These are phyloP conservation scores for Oconnorella tubifera DNA, from an alignment of 2,888 invertebrate genomes.

Conservation along the genomic window DNA sequence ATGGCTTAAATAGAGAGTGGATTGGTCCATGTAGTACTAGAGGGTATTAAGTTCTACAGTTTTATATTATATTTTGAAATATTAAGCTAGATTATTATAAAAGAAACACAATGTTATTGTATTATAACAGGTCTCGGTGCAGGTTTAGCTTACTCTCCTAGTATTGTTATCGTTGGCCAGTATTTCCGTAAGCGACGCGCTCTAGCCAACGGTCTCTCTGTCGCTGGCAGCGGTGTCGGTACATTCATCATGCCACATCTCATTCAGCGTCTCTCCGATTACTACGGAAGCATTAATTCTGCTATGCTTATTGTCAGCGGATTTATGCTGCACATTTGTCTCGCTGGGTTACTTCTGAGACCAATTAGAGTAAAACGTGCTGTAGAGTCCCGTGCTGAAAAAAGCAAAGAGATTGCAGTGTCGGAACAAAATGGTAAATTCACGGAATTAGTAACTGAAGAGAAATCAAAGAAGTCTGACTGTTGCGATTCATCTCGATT, in stretches of 20 bases:
- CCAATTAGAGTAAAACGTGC: conserved; percentile 9
- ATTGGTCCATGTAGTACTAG: neutral
- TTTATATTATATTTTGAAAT: conserved; percentile 5
- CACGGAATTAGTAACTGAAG: no score
- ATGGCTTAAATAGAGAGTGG: no score
- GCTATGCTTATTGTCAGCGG: conserved; percentile 28
- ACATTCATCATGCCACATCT: conserved; percentile 37
- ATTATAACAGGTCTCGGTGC: conserved; percentile 42
- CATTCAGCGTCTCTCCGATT: conserved; percentile 20
- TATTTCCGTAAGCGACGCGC: conserved; percentile 39
- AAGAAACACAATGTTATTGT: no score
- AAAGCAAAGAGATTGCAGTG: neutral
- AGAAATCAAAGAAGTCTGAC: no score
- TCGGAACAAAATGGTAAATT: neutral
- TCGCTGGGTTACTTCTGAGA: conserved; percentile 26
- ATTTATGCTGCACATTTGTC: conserved; percentile 27
- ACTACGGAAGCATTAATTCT: conserved; percentile 21
- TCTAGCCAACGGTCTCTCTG: conserved; percentile 40
- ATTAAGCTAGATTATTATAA: no score
- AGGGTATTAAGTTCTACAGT: neutral
- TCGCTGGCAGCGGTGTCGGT: conserved; percentile 41
- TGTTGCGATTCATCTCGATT: neutral
- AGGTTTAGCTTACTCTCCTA: conserved; percentile 39
- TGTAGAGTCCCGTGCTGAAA: neutral
- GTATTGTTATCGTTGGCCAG: conserved; percentile 39